phyloP scores from a whole-genome alignment of 2,888 invertebrate genomes.

The Scaptomyza flava region DNA sequence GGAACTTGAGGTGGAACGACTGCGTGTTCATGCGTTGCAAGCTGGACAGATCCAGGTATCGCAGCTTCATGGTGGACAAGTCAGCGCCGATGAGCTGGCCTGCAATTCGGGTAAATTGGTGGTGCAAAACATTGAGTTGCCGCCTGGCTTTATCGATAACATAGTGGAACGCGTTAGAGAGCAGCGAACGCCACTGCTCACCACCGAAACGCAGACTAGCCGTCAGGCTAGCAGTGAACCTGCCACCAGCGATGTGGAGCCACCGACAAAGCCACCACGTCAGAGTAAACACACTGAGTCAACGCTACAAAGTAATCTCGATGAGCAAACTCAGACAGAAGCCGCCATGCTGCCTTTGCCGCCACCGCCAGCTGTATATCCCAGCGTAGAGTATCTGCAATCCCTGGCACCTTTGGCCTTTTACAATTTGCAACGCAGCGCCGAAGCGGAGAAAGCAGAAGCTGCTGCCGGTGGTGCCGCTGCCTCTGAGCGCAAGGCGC shows the following conservation, averaged over 20 bases:
- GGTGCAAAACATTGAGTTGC: constrained; percentile 89
- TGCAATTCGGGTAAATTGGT: constrained; percentile 89
- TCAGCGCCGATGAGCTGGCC: constrained; percentile 90
- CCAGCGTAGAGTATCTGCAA: constrained; percentile 85
- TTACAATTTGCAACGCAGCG: constrained; percentile 84
- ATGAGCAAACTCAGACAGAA: constrained; percentile 81
- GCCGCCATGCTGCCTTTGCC: constrained; percentile 85
- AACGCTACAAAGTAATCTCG: constrained; percentile 58
- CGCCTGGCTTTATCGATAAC: constrained; percentile 88
- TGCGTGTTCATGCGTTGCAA: constrained; percentile 91
- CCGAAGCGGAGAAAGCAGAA: constrained; percentile 81
- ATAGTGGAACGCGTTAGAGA: constrained; percentile 86
- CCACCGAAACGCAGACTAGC: constrained; percentile 84
- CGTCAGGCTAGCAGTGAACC: constrained; percentile 76
- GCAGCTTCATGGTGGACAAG: constrained; percentile 90
- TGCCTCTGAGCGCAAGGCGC: constrained; percentile 70
- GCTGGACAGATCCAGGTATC: constrained; percentile 92
- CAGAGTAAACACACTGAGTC: constrained; percentile 59
- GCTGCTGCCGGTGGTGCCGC: constrained; percentile 42
- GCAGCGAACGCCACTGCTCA: constrained; percentile 70
- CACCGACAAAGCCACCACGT: constrained; percentile 79
- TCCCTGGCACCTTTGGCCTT: constrained; percentile 85
- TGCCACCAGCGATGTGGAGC: constrained; percentile 58
- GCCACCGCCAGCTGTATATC: constrained; percentile 85
- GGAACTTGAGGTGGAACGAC: constrained; percentile 91